A percentile compares a stretch with the other conserved stretches of the same genome.
These are phyloP conservation scores for Sebastes paucispinis DNA, from an alignment of 2,797 vertebrate genomes.

Conservation along the genomic window DNA sequence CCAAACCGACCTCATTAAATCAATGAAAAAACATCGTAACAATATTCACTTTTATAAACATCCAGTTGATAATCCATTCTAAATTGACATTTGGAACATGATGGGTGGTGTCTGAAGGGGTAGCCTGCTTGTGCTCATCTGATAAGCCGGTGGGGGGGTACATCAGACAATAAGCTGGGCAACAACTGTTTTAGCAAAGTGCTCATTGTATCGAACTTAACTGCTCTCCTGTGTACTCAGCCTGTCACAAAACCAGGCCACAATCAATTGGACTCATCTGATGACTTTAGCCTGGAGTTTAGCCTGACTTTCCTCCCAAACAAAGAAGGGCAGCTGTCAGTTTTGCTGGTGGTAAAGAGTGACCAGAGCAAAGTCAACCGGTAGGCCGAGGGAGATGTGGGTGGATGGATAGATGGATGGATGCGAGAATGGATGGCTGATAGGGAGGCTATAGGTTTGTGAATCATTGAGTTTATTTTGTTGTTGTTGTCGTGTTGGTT, in stretches of 20 bases:
- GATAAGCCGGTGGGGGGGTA: neutral
- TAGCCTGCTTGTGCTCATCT: neutral
- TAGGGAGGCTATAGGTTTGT: constrained; percentile 55
- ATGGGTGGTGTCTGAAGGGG: neutral
- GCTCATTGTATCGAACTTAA: constrained; percentile 9
- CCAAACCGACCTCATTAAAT: neutral
- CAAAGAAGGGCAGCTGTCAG: constrained; percentile 67
- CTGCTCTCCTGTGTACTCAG: constrained; percentile 13
- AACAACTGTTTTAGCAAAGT: neutral
- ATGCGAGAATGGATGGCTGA: constrained; percentile 42
- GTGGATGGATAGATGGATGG: neutral
- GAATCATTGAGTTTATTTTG: constrained; percentile 55
- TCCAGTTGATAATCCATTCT: neutral
- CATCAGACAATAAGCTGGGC: neutral
- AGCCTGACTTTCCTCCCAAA: constrained; percentile 56
- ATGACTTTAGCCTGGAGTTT: constrained; percentile 68
- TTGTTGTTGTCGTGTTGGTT: constrained; percentile 61
- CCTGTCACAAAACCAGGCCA: constrained; percentile 56
- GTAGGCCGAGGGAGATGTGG: constrained; percentile 39
- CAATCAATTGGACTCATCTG: constrained; percentile 61
- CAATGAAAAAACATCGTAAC: neutral
- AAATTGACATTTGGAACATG: neutral
- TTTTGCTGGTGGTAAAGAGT: constrained; percentile 72
- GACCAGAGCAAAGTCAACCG: constrained; percentile 81
- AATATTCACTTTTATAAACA: neutral